phyloP scores from a whole-genome alignment of 2,113 vertebrate species.

The Scopus umbretta region DNA sequence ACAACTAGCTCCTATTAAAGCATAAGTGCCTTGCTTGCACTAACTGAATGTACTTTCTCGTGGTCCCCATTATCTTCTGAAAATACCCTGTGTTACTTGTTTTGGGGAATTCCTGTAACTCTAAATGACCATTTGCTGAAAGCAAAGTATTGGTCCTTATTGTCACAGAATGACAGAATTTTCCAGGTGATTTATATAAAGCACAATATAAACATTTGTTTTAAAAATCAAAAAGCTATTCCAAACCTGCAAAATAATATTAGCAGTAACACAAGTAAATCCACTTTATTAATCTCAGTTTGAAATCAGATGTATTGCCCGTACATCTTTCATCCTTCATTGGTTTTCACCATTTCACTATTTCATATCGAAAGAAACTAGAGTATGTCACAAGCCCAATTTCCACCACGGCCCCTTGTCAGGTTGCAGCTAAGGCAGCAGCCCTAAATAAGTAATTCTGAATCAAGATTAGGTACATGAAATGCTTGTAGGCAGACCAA shows the following conservation, averaged over 20 bases:
- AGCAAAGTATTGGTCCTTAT: not conserved
- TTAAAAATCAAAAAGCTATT: not conserved
- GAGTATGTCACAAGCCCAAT: not conserved
- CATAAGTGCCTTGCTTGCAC: not conserved
- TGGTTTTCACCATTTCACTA: not conserved
- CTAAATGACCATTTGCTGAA: not conserved
- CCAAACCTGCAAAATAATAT: not conserved
- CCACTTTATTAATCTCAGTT: not conserved
- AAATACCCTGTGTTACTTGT: not conserved
- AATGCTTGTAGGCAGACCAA: not conserved
- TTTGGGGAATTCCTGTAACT: not conserved
- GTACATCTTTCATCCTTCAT: not conserved
- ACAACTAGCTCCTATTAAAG: not conserved
- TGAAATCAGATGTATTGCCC: not conserved
- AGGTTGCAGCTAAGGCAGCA: not conserved
- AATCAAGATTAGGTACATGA: not conserved
- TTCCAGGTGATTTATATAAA: not conserved
- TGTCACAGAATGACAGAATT: not conserved
- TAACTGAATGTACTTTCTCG: not conserved
- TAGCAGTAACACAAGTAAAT: not conserved
- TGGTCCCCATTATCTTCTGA: not conserved
- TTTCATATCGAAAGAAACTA: not conserved
- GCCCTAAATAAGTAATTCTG: not conserved
- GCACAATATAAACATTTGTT: accelerated
- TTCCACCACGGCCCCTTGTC: not conserved